A percentile compares a stretch with the other conserved stretches of the same genome.
Conservation (phyloP, 2,113 vertebrate genomes). For the Lagopus leucura region DNA sequence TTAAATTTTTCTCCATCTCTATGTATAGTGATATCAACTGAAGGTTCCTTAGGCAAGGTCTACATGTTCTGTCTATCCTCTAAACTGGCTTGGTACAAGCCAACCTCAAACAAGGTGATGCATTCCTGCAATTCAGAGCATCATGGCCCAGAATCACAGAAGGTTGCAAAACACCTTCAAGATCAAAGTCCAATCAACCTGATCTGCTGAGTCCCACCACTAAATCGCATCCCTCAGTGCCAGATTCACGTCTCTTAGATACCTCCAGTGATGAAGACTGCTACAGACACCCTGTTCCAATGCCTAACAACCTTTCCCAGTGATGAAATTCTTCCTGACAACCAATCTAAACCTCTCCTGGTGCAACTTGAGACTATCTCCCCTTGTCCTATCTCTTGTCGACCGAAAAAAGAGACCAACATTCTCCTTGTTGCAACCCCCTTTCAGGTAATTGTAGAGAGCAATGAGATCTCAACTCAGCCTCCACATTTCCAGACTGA, state of each 20-base stretch:
- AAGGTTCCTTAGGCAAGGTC: not conserved
- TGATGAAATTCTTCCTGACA: not conserved
- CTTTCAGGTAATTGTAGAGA: not conserved
- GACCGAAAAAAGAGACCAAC: not conserved
- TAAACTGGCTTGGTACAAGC: not conserved
- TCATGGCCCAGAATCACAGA: not conserved
- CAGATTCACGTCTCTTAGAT: not conserved
- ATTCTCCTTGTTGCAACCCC: not conserved
- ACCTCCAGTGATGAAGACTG: not conserved
- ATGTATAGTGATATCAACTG: not conserved
- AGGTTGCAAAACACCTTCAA: not conserved
- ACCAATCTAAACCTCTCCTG: not conserved
- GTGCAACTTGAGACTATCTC: not conserved
- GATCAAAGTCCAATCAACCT: not conserved
- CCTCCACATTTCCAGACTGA: not conserved
- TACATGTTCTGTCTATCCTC: not conserved
- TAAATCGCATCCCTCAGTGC: not conserved
- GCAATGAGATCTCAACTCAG: not conserved
- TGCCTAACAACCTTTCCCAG: not conserved
- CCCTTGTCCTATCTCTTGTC: not conserved
- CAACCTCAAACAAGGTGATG: not conserved
- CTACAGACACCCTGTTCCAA: not conserved
- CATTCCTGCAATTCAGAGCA: not conserved
- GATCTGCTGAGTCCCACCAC: not conserved
- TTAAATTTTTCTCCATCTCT: not conserved